phyloP scores from a whole-genome alignment of 2,888 invertebrate genomes.

The Podabrus alpinus region DNA sequence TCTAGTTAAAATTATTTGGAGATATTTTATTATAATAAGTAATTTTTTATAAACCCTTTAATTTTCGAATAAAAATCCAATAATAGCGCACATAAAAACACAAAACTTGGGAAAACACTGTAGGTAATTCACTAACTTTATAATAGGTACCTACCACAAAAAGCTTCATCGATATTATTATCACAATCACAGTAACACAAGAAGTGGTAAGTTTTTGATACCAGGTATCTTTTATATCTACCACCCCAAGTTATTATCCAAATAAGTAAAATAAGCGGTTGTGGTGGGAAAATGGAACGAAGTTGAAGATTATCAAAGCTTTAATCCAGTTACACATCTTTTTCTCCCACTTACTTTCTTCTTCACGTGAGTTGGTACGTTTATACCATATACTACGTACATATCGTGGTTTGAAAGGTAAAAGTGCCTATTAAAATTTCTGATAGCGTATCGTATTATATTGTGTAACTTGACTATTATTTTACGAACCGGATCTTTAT shows the following conservation, averaged over 20 bases:
- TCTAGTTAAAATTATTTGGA: background rate
- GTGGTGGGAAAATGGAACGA: conserved; percentile 24
- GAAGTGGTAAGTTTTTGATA: conserved; percentile 3
- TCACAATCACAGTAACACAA: conserved; percentile 21
- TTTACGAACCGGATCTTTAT: background rate
- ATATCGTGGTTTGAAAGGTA: background rate
- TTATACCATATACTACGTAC: background rate
- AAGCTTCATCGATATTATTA: conserved; percentile 14
- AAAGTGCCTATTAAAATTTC: background rate
- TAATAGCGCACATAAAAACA: background rate
- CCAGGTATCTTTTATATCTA: conserved; percentile 16
- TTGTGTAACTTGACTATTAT: background rate
- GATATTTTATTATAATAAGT: background rate
- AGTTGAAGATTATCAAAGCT: conserved; percentile 23
- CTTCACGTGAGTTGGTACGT: conserved; percentile 19
- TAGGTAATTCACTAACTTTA: background rate
- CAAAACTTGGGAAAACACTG: background rate
- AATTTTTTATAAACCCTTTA: background rate
- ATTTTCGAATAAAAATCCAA: background rate
- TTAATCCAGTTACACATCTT: conserved; percentile 16
- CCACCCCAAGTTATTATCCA: conserved; percentile 13
- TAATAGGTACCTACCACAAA: conserved; percentile 23
- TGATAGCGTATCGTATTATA: background rate
- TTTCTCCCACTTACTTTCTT: conserved; percentile 24
- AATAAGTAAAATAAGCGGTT: background rate